Evolutionary conservation across 35 echinoderm and acorn worm species (phyloP).

Genomic region (Diadema setosum): DNA sequence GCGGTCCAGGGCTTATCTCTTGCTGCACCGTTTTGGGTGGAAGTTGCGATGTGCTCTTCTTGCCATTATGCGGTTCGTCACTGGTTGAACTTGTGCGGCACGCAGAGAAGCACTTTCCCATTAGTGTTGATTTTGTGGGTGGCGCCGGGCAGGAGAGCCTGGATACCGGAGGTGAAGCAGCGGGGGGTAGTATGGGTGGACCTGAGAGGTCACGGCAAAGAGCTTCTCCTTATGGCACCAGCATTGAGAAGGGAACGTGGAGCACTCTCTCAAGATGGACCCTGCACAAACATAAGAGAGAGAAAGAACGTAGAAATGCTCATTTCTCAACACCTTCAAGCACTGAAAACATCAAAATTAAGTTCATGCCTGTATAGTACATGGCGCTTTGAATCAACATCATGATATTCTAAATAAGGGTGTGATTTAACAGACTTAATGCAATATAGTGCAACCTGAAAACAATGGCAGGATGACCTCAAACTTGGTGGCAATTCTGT

Average conservation of each 20-base stretch:
- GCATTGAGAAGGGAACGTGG: neutral
- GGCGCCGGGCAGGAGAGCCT: constrained; percentile 3
- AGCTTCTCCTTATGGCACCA: neutral
- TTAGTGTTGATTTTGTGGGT: constrained; percentile 13
- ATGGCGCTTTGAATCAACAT: too few relatives aligned
- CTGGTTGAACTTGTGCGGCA: constrained; percentile 62
- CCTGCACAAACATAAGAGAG: neutral
- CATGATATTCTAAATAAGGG: too few relatives aligned
- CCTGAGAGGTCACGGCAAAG: neutral
- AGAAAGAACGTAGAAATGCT: neutral
- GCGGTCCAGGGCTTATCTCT: too few relatives aligned
- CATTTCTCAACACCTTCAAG: neutral
- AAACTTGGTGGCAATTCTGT: too few relatives aligned
- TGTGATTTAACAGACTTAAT: too few relatives aligned
- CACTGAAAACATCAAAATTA: too few relatives aligned
- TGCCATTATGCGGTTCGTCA: constrained; percentile 65
- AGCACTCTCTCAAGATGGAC: too few relatives aligned
- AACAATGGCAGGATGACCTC: too few relatives aligned
- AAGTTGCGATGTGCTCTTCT: constrained; percentile 32
- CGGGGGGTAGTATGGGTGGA: neutral
- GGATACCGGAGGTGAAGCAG: neutral
- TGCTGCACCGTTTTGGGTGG: constrained; percentile 43
- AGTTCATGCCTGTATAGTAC: too few relatives aligned
- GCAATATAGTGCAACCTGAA: too few relatives aligned
- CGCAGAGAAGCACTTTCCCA: constrained; percentile 92